Conservation (phyloP, 1,140 invertebrate species). For the Lysiphlebus fabarum region DNA sequence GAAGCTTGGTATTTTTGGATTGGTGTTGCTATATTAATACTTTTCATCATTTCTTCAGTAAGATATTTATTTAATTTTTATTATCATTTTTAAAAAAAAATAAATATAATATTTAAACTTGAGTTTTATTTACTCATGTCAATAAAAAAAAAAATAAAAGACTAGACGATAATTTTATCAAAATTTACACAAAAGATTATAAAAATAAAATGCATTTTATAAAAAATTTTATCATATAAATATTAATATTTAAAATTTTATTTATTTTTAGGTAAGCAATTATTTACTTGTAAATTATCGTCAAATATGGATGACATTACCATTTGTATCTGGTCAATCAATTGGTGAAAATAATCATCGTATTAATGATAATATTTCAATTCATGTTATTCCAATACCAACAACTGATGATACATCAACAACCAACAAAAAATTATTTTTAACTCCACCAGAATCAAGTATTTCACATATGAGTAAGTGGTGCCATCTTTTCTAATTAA, state of each 20-base stretch:
- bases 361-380: conserved; percentile 34
- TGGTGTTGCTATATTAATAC: conserved; percentile 38
- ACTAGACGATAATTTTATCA: too few species aligned
- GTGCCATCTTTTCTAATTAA: conserved; percentile 12
- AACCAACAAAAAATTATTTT: conserved; percentile 41
- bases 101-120: neutral
- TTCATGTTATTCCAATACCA: conserved; percentile 45
- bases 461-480: conserved; percentile 42
- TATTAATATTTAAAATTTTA: conserved; percentile 9
- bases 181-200: too few species aligned
- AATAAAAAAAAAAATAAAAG: neutral
- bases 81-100: conserved; percentile 1
- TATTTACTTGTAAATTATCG: conserved; percentile 43
- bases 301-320: conserved; percentile 35
- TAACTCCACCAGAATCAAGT: conserved; percentile 38
- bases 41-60: conserved; percentile 42
- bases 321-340: conserved; percentile 14
- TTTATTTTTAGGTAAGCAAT: conserved; percentile 36
- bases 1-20: conserved; percentile 50
- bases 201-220: too few species aligned
- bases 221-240: neutral
- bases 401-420: conserved; percentile 35
- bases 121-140: neutral
- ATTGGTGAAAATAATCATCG: conserved; percentile 25
- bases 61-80: conserved; percentile 18